These are phyloP conservation scores for Mactromeris polynyma DNA, from an alignment of 2,888 invertebrate species.

Conservation along the genomic window DNA sequence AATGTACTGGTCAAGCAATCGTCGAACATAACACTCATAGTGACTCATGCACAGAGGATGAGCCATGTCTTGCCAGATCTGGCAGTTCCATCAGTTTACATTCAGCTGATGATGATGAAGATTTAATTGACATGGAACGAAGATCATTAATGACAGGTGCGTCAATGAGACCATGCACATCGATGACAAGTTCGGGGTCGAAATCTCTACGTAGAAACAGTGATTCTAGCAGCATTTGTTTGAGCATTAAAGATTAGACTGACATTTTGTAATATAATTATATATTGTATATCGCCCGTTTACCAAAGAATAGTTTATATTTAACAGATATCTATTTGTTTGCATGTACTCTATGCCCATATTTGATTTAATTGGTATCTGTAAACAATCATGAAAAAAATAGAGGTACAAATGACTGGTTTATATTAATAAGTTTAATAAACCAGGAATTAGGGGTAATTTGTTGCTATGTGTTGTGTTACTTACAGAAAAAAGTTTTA, in stretches of 20 bases:
- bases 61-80: slow-evolving; percentile 51
- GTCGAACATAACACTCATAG: slow-evolving; percentile 51
- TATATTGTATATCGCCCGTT: slow-evolving; percentile 13
- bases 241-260: slow-evolving; percentile 48
- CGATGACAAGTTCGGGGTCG: slow-evolving; percentile 44
- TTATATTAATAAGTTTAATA: too few species aligned
- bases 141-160: slow-evolving; percentile 77
- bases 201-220: slow-evolving; percentile 59
- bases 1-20: slow-evolving; percentile 60
- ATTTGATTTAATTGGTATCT: neutral
- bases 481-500: too few species aligned
- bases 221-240: slow-evolving; percentile 38
- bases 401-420: too few species aligned
- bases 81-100: slow-evolving; percentile 65
- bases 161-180: slow-evolving; percentile 24
- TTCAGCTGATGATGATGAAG: slow-evolving; percentile 72
- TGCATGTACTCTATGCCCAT: neutral
- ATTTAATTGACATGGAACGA: slow-evolving; percentile 61
- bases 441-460: too few species aligned
- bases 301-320: slow-evolving; percentile 23
- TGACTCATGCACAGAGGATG: slow-evolving; percentile 27
- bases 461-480: too few species aligned
- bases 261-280: neutral
- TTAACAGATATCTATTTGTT: slow-evolving; percentile 19
- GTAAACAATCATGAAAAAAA: too few species aligned